Conservation (phyloP, 2,797 vertebrate genomes). For the Sebastes iracundus region DNA sequence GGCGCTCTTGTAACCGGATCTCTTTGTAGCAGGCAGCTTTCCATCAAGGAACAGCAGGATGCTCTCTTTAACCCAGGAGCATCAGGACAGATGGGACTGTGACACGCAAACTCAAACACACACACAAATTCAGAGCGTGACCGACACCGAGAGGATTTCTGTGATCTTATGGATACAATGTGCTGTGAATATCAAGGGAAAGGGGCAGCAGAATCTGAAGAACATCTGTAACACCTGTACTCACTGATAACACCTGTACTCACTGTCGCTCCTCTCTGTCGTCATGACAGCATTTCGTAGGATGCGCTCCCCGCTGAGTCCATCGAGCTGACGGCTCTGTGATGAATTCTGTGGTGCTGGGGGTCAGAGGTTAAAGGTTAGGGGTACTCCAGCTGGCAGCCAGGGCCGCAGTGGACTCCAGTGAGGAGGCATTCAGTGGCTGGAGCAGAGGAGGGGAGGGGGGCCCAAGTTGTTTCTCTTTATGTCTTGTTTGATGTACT, state of each 20-base stretch:
- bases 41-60: conserved; percentile 85
- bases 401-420: conserved; percentile 76
- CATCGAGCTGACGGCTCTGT: conserved; percentile 55
- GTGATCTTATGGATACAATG: not conserved
- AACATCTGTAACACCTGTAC: conserved; percentile 68
- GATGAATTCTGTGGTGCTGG: conserved; percentile 67
- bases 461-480: conserved; percentile 32
- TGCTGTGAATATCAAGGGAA: not conserved
- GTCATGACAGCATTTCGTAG: conserved; percentile 20
- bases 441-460: conserved; percentile 16
- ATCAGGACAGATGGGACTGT: conserved; percentile 79
- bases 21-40: conserved; percentile 82
- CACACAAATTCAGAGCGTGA: conserved; percentile 31
- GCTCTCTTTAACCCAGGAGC: conserved; percentile 78
- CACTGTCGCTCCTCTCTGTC: conserved; percentile 2
- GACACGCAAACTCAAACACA: conserved; percentile 78
- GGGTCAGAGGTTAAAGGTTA: conserved; percentile 80
- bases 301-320: conserved; percentile 50
- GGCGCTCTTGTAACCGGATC: conserved; percentile 83
- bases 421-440: conserved; percentile 78
- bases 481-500: conserved; percentile 52
- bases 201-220: not conserved
- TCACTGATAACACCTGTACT: conserved; percentile 51
- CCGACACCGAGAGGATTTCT: conserved; percentile 10
- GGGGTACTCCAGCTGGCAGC: conserved; percentile 84